Base-by-base conservation (phyloP, 2,797 vertebrate genomes). In the Cichlasoma orientale region DNA sequence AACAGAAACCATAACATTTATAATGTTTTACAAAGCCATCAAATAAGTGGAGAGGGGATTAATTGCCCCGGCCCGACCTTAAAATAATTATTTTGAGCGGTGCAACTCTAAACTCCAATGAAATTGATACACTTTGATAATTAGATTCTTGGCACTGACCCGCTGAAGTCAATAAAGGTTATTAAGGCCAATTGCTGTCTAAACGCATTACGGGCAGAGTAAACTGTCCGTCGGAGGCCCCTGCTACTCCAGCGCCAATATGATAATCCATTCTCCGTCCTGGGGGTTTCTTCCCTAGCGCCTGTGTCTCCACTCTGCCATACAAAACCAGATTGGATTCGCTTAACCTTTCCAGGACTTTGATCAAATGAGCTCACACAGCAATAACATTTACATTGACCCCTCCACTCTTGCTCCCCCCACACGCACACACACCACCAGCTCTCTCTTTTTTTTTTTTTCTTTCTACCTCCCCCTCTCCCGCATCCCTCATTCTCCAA, bases 101-200 rank as follows among this genome's bases (percentile, higher is more conserved):
- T 94, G 95, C 93, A 96, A 95, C 95, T 97, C 95, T 95, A 97
- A 95, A 96, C 93, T 93, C 94, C 94, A 94, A 95, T 96, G 95
- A 97, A 97, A 97, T 90, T 92, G 96, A 97, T 97, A 96, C 96
- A 96, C 96, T 97, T 97, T 97, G 97, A 97, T 97, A 96, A 97
- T 96, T 96, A 96, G 95, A 96, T 96, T 93, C 96, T 96, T 96
- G 96, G 97, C 96, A 97, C 95, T 94, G 92, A 95, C 95, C 94
- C 95, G 90, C 94, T 94, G 74, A 95, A 96, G 97, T 97, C 96
- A 96, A 96, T 97, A 96, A 97, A 97, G 97, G 96, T 96, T 97
- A 97, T 96, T 96, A 96, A 96, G 96, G 96, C 96, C 97, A 97
- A 97, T 95, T 95, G 95, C 96, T 96, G 95, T 94, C 93, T 95